Percentiles rank a stretch among this genome's conserved stretches.
Conservation (phyloP, 2,113 vertebrate species). For the Chloroceryle aenea region DNA sequence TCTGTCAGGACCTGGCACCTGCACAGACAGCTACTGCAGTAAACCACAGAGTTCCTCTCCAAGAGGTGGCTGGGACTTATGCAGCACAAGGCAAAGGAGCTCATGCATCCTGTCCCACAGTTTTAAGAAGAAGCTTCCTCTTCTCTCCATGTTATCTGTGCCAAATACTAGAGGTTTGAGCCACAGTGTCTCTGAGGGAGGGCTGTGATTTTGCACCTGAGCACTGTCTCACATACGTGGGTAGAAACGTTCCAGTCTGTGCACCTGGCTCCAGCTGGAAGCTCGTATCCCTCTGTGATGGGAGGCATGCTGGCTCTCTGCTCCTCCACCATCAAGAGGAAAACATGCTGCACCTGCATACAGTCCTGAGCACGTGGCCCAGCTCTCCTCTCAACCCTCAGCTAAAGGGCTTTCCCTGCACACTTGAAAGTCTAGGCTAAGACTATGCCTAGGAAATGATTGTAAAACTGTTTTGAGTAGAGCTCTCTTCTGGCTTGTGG, state of each 20-base stretch:
- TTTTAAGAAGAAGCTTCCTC: neutral
- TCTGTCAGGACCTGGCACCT: neutral
- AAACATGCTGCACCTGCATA: neutral
- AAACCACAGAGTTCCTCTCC: neutral
- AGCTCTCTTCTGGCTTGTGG: neutral
- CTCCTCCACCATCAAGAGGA: neutral
- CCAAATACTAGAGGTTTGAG: neutral
- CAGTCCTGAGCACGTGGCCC: neutral
- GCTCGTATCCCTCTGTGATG: neutral
- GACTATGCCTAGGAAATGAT: neutral
- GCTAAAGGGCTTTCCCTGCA: neutral
- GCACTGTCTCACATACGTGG: neutral
- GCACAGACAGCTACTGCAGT: neutral
- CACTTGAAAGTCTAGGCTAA: neutral
- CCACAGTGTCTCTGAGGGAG: neutral
- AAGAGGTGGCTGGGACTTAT: neutral
- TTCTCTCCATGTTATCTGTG: accelerated
- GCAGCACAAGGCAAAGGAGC: neutral
- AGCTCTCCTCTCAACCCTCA: neutral
- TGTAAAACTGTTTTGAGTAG: neutral
- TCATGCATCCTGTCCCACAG: accelerated
- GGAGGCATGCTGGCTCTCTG: neutral
- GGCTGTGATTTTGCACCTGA: neutral
- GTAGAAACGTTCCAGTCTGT: neutral
- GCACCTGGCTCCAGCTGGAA: conserved; percentile 4